These are phyloP conservation scores for Hypanus sabinus DNA, from an alignment of 2,113 vertebrate genomes.

Conservation along the genomic window DNA sequence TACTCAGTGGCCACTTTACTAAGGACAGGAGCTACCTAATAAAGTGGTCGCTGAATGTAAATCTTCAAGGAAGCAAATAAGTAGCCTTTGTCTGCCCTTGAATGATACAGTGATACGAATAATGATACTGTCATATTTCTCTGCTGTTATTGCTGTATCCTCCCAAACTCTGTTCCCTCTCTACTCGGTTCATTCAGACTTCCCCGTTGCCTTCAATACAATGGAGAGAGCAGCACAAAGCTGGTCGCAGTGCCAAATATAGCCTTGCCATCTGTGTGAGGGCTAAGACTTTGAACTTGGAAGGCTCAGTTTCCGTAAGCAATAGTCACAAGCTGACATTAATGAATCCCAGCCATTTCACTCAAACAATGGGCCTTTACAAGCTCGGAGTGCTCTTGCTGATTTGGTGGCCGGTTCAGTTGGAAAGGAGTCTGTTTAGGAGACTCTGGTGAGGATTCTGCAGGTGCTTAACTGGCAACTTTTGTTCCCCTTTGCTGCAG, in stretches of 20 bases:
- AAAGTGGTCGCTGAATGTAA: neutral
- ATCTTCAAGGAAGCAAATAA: neutral
- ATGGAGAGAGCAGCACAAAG: neutral
- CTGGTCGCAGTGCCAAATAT: neutral
- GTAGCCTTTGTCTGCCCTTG: neutral
- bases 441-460: neutral
- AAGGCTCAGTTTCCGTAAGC: neutral
- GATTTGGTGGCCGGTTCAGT: neutral
- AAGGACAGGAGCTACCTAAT: too few relatives aligned
- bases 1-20: too few relatives aligned
- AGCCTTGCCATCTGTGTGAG: neutral
- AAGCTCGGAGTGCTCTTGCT: neutral
- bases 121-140: neutral
- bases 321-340: neutral
- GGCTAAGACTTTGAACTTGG: neutral
- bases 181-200: neutral
- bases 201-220: neutral
- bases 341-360: neutral
- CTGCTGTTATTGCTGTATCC: neutral
- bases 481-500: neutral
- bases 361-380: neutral
- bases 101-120: too few relatives aligned
- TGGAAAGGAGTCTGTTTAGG: neutral
- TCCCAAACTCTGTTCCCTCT: neutral
- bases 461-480: neutral